Evolutionary conservation across 2,888 invertebrate genomes (phyloP).

Genomic region (Tetheella fluctuosa): DNA sequence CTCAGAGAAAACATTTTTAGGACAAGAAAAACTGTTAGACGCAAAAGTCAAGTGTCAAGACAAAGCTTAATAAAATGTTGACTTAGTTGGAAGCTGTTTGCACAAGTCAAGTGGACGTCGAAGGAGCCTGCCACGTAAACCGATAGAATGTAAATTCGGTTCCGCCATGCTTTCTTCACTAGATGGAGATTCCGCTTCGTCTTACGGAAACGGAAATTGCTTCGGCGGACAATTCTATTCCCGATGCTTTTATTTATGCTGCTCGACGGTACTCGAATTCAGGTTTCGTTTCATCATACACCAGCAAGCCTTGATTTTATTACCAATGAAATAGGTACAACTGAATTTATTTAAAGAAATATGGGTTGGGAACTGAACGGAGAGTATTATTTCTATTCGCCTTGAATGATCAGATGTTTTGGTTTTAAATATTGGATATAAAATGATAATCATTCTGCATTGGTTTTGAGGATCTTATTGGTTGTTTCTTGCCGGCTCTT

Average conservation of each 20-base stretch:
- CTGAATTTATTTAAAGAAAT: no score
- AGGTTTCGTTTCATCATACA: conserved; percentile 31
- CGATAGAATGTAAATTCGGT: conserved; percentile 69
- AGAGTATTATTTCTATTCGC: no score
- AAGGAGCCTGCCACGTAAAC: conserved; percentile 42
- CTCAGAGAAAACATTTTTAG: background rate
- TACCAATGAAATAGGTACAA: background rate
- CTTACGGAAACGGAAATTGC: conserved; percentile 63
- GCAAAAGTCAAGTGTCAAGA: conserved; percentile 22
- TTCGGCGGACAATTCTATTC: conserved; percentile 55
- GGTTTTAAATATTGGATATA: background rate
- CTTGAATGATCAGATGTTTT: background rate
- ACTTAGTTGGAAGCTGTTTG: conserved; percentile 53
- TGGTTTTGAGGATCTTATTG: background rate
- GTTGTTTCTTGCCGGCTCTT: no score
- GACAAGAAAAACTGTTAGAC: conserved; percentile 15
- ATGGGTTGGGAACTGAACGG: background rate
- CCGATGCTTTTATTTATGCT: conserved; percentile 53
- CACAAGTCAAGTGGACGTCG: conserved; percentile 43
- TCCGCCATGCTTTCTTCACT: conserved; percentile 27
- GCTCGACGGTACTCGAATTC: conserved; percentile 34
- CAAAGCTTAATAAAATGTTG: conserved; percentile 53
- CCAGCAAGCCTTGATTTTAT: background rate
- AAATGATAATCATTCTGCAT: background rate
- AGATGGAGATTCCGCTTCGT: conserved; percentile 52